These are phyloP conservation scores for Hedya salicella DNA, from an alignment of 2,888 invertebrate genomes.

Conservation along the genomic window DNA sequence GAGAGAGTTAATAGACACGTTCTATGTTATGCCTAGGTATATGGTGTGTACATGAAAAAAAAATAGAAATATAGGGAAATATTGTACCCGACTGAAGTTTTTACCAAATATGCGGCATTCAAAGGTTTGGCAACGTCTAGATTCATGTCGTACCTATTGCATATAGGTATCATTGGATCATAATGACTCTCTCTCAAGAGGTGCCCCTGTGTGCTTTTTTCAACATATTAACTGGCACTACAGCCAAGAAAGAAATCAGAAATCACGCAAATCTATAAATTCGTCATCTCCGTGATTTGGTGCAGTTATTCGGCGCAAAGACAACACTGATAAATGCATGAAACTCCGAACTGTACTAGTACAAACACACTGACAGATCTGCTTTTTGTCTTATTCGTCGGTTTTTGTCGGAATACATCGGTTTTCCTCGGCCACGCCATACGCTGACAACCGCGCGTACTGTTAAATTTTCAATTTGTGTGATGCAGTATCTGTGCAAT, in stretches of 20 bases:
- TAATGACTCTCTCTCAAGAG: too few relatives aligned
- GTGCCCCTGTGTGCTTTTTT: too few relatives aligned
- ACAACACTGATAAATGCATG: slow-evolving; percentile 5
- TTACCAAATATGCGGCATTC: too few relatives aligned
- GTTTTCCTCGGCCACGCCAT: slow-evolving; percentile 8
- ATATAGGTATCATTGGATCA: too few relatives aligned
- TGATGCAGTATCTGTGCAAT: neutral
- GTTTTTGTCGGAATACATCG: slow-evolving; percentile 24
- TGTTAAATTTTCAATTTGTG: slow-evolving; percentile 13
- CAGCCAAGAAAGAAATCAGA: neutral
- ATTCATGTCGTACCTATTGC: too few relatives aligned
- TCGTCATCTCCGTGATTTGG: neutral
- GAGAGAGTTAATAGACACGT: too few relatives aligned
- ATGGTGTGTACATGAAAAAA: too few relatives aligned
- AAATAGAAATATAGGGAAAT: too few relatives aligned
- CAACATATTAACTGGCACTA: too few relatives aligned
- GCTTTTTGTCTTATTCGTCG: slow-evolving; percentile 15
- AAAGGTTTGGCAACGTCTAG: too few relatives aligned
- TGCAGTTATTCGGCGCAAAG: neutral
- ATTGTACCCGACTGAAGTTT: too few relatives aligned
- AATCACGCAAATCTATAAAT: slow-evolving; percentile 26
- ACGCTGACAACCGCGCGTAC: slow-evolving; percentile 1
- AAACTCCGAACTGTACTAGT: slow-evolving; percentile 8
- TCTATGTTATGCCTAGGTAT: too few relatives aligned
- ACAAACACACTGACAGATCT: slow-evolving; percentile 27